A percentile compares a stretch with the other conserved stretches of the same genome.
Evolutionary conservation across 2,113 vertebrate genomes (phyloP).

Genomic region (Phalacrocorax brasilianus): DNA sequence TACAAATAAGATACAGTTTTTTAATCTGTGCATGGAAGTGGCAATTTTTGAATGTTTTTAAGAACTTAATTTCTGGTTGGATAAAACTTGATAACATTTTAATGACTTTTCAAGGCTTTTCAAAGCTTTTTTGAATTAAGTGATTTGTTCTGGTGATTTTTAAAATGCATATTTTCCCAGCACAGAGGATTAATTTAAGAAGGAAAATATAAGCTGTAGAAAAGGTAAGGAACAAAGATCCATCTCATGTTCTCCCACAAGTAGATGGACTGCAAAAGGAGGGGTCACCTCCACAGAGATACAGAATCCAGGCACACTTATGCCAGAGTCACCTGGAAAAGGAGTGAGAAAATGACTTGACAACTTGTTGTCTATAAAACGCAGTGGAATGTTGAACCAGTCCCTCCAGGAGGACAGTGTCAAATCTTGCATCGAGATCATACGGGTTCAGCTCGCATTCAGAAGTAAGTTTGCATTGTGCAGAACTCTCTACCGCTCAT

Average conservation of each 20-base stretch:
- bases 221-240: not conserved
- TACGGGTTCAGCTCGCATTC: rapidly evolving
- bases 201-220: not conserved
- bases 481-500: not conserved
- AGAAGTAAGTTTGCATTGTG: not conserved
- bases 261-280: not conserved
- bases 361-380: not conserved
- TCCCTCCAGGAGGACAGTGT: not conserved
- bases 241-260: not conserved
- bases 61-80: not conserved
- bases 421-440: rapidly evolving
- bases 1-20: not conserved
- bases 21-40: not conserved
- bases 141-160: not conserved
- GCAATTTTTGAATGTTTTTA: not conserved
- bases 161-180: not conserved
- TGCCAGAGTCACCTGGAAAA: not conserved
- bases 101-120: not conserved
- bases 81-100: not conserved
- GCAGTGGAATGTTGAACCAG: not conserved
- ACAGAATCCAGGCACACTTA: not conserved
- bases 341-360: not conserved
- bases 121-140: not conserved
- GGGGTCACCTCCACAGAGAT: not conserved
- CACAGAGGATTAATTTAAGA: not conserved